Evolutionary conservation across 2,797 vertebrate genomes (phyloP), one percentile per base, ranked within the genome.

Genomic region (Moxostoma hubbsi): DNA sequence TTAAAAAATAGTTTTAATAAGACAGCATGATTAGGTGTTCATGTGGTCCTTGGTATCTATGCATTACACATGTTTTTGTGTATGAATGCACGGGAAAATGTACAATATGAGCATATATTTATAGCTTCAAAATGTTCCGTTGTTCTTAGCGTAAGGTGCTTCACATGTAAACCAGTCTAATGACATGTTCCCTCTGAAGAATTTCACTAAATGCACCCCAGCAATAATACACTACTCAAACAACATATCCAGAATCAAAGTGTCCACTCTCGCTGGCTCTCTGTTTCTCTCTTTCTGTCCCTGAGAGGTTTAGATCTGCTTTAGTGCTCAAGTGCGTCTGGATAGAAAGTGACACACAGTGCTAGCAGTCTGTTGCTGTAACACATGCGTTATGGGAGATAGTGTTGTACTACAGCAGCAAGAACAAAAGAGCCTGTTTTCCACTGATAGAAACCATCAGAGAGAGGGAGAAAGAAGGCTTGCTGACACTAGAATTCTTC

Each of bases 401-500:
- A 84, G 84, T 86, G 88, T 88, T 90, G 89, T 92, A 84, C 82
- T 86, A 88, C 87, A 90, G 80, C 82, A 89, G 82, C 68, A 46
- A 83, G 86, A 90, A 91, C 89, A 90, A 90, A 90, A 88, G 84
- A 88, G 83, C 72, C 53, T 43, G 58, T 78, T 80, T 87, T 79
- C 77, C 65, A 85, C 85, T 89, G 84, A 75, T 83, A 87, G 85
- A 84, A 90, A 85, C 81, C 84, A 77, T 84, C 86, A 62, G 67
- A 78, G 13, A 63, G 63, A 57, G 18, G 54, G 55, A 76, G 43
- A 69, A 59, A 67, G 70, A 71, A 72, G 63, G 88, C 89, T 89
- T 84, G 85, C 89, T 88, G 92, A 93, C 92, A 92, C 89, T 84
- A 85, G 89, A 91, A 90, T 93, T 90, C 90, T 91, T 90, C 92